Evolutionary conservation across 2,888 invertebrate species (phyloP).

Genomic region (Spatulosminthurus flaviceps): DNA sequence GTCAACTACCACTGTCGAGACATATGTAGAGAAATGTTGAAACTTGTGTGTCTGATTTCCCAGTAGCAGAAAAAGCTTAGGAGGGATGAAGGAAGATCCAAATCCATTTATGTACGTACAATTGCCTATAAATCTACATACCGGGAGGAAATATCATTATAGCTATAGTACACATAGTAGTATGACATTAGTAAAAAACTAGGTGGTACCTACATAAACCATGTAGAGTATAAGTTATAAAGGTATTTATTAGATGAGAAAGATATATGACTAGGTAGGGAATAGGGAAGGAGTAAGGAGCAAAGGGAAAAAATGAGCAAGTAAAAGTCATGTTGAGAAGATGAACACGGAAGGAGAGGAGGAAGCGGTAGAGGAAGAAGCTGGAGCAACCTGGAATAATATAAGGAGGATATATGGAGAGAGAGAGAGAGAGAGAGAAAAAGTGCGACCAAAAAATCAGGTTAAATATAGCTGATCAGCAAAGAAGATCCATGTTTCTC

Average conservation of each 20-base stretch:
- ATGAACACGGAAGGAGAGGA: background rate
- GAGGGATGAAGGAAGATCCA: too few species aligned
- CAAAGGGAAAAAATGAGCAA: background rate
- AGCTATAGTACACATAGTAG: background rate
- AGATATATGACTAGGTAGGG: constrained; percentile 20
- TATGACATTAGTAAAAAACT: background rate
- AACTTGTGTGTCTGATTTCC: too few species aligned
- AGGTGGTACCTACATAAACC: background rate
- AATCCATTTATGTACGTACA: too few species aligned
- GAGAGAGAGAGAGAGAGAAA: constrained; percentile 8
- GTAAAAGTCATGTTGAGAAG: background rate
- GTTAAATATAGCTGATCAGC: constrained; percentile 43
- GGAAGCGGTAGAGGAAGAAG: constrained; percentile 22
- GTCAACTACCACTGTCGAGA: too few species aligned
- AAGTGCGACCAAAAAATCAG: constrained; percentile 40
- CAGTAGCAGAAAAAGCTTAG: too few species aligned
- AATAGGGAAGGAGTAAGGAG: background rate
- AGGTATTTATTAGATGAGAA: constrained; percentile 24
- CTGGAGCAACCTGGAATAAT: background rate
- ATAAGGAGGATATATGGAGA: too few species aligned
- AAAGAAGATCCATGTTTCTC: constrained; percentile 8
- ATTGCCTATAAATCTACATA: too few species aligned
- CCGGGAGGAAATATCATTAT: too few species aligned
- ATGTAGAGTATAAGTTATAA: background rate
- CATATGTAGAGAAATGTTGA: too few species aligned